phyloP scores from a whole-genome alignment of 1,140 invertebrate genomes.

The Lepidurus arcticus region DNA sequence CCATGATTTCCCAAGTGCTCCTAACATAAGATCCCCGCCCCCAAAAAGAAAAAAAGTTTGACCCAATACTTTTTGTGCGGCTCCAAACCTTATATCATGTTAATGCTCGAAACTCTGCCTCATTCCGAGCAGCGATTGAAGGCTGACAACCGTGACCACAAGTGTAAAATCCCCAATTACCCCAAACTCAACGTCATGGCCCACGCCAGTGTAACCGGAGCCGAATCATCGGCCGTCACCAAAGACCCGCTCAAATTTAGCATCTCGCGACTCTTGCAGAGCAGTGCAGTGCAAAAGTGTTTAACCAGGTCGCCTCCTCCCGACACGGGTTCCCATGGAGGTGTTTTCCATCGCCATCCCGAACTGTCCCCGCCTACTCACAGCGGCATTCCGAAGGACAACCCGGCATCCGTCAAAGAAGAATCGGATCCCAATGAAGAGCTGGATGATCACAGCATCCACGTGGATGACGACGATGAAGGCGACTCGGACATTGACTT shows the following conservation, averaged over 20 bases:
- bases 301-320: neutral
- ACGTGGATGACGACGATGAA: conserved; percentile 44
- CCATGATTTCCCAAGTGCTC: neutral
- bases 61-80: neutral
- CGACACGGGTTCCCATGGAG: no score
- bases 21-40: no score
- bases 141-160: neutral
- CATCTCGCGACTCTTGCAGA: conserved; percentile 51
- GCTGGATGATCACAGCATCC: conserved; percentile 43
- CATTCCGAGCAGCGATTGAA: neutral
- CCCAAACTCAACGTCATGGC: conserved; percentile 7
- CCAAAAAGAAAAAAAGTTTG: no score
- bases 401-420: conserved; percentile 37
- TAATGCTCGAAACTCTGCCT: neutral
- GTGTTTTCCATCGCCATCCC: neutral
- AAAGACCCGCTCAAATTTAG: conserved; percentile 48
- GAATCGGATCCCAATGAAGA: conserved; percentile 41
- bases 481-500: conserved; percentile 34
- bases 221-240: conserved; percentile 24
- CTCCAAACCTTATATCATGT: neutral
- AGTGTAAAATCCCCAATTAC: neutral
- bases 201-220: conserved; percentile 35
- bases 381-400: neutral
- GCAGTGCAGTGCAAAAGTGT: neutral
- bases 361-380: conserved; percentile 2